These are phyloP conservation scores for Halocaridina rubra DNA, from an alignment of 2,888 invertebrate genomes.

Conservation along the genomic window DNA sequence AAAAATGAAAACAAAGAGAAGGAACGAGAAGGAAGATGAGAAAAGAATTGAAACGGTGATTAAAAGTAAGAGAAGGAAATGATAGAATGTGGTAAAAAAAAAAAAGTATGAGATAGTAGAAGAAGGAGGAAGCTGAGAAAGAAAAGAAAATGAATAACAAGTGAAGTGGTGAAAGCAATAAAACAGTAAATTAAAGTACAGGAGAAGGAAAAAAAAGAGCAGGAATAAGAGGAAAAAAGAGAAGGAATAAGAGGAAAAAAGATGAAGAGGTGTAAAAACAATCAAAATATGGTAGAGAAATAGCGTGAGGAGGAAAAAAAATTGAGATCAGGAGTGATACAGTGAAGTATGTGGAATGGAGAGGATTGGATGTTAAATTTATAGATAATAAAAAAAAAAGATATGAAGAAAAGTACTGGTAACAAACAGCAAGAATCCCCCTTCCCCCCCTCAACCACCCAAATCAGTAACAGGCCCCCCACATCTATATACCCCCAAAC, in stretches of 20 bases:
- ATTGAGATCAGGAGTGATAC: background rate
- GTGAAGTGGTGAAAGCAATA: background rate
- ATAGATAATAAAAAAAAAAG: background rate
- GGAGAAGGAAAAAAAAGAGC: background rate
- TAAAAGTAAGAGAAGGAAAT: too few relatives aligned
- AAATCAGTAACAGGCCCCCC: background rate
- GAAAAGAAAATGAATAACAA: background rate
- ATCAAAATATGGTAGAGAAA: too few relatives aligned
- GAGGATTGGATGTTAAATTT: background rate
- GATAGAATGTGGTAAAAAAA: too few relatives aligned
- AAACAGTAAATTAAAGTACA: background rate
- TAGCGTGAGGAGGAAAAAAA: background rate
- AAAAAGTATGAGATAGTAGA: too few relatives aligned
- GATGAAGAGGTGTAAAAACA: background rate
- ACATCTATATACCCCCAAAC: background rate
- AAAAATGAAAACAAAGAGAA: too few relatives aligned
- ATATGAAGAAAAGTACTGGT: too few relatives aligned
- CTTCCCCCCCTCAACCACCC: too few relatives aligned
- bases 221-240: background rate
- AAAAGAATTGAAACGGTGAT: too few relatives aligned
- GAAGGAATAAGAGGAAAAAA: slow-evolving; percentile 16
- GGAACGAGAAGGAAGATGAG: too few relatives aligned
- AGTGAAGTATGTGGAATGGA: background rate
- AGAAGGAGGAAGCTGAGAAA: background rate
- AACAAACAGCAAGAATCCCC: too few relatives aligned